Evolutionary conservation across 2,113 vertebrate species (phyloP).

Genomic region (Alexandromys fortis): DNA sequence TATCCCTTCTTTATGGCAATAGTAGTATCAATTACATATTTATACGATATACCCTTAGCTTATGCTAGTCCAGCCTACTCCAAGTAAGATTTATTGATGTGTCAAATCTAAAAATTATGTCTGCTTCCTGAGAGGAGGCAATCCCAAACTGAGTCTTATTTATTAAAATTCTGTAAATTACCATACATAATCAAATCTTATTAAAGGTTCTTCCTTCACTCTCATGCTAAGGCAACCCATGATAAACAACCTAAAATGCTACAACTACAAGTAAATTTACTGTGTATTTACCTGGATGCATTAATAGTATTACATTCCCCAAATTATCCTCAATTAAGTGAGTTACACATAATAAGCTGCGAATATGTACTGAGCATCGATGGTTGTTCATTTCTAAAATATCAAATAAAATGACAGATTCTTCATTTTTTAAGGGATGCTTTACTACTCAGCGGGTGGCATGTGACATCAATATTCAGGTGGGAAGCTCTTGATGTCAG

Average conservation of each 20-base stretch:
- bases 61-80: too few relatives aligned
- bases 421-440: background rate
- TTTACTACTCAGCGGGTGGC: background rate
- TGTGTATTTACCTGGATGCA: background rate
- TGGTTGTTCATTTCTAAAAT: background rate
- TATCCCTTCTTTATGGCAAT: accelerated
- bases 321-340: background rate
- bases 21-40: background rate
- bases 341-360: background rate
- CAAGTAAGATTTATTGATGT: background rate
- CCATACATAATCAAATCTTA: background rate
- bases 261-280: background rate
- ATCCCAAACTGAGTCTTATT: background rate
- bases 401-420: accelerated
- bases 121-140: accelerated
- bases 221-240: background rate
- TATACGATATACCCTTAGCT: too few relatives aligned
- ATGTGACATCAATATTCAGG: background rate
- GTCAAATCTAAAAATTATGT: background rate
- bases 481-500: too few relatives aligned
- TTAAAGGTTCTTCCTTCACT: background rate
- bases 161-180: background rate
- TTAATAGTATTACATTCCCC: accelerated
- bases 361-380: accelerated
- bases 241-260: background rate